Evolutionary conservation across 64 coral and sea anemone genomes (phyloP).

Genomic region (Porites australiensis): DNA sequence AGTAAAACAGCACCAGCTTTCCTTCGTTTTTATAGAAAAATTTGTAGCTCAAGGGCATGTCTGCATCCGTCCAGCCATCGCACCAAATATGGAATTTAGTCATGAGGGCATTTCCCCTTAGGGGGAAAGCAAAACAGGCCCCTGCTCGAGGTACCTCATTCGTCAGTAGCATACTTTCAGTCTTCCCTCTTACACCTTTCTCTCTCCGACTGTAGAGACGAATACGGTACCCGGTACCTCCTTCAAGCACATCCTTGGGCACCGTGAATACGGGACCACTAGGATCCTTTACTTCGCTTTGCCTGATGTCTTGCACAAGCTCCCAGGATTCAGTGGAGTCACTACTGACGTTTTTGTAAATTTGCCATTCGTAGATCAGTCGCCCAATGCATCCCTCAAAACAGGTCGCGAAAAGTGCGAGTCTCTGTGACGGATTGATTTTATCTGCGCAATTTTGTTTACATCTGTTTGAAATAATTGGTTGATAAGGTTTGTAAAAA

Average conservation of each 20-base stretch:
- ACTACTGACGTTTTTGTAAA: constrained; percentile 11
- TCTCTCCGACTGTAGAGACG: neutral
- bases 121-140: constrained; percentile 5
- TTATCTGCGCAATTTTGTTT: constrained; percentile 38
- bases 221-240: neutral
- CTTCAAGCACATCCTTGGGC: neutral
- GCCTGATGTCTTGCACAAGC: neutral
- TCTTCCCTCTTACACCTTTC: neutral
- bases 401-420: constrained; percentile 29
- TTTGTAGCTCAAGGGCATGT: constrained; percentile 33
- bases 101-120: constrained; percentile 29
- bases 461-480: constrained; percentile 11
- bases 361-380: constrained; percentile 29
- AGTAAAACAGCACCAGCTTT: constrained; percentile 7
- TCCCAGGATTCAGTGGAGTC: constrained; percentile 7
- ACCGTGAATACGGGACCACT: neutral
- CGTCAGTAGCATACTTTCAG: constrained; percentile 30
- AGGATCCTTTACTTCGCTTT: neutral
- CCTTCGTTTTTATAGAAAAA: constrained; percentile 54
- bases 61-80: constrained; percentile 14
- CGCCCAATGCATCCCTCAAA: constrained; percentile 28
- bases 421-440: constrained; percentile 28
- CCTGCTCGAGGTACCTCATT: constrained; percentile 7
- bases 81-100: constrained; percentile 46
- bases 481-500: neutral